Base-by-base conservation (phyloP, 92 coral and sea anemone species). In the Montipora capitata region DNA sequence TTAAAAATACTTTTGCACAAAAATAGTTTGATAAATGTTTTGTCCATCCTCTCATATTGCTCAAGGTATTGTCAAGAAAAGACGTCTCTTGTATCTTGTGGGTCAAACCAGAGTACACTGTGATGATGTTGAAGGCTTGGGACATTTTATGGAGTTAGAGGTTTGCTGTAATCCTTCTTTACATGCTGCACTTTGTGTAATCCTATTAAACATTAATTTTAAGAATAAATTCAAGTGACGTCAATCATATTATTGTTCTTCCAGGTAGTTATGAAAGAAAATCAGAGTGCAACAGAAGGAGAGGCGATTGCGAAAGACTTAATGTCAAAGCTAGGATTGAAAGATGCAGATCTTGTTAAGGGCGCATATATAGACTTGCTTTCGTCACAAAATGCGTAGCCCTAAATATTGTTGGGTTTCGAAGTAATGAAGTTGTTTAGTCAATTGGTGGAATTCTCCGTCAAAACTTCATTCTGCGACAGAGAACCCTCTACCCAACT, bases 71-170 rank as follows among this genome's bases (percentile, higher is more conserved):
- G 98, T 98, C 67, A 93, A 94, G 84, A 98, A 98, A 82, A 82
- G 80, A 44, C 89, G 99, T 14, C 64, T 74, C 18, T 91, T 98
- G 42, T 91, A 88, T 84, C 93, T 98, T 88, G 98, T 94, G 66
- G 99, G 98, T 62, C 99, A 98, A 87, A 98, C 99, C 2, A 93
- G 99, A 68, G 92, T 98, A 27, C 99, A 98, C 74, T 87, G 96
- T 61, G 99, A 98, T 79, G 95, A 92, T 14, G 98, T 98, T 35
- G 96, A 96, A 20, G 96, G 94, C 40, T 88, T 98, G 52, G 99
- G 99, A 56, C 90, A 87, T 73, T 98, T 96, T 78, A 94, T 98
- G 99, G 99, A 98, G 71, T 73, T 98, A 48, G 99, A 98, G 98
- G 99, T 98, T 91, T 51, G 82, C 59, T 41, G 10, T 10, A 0